Evolutionary conservation across 2,888 invertebrate genomes (phyloP).

Genomic region (Villa cingulata): DNA sequence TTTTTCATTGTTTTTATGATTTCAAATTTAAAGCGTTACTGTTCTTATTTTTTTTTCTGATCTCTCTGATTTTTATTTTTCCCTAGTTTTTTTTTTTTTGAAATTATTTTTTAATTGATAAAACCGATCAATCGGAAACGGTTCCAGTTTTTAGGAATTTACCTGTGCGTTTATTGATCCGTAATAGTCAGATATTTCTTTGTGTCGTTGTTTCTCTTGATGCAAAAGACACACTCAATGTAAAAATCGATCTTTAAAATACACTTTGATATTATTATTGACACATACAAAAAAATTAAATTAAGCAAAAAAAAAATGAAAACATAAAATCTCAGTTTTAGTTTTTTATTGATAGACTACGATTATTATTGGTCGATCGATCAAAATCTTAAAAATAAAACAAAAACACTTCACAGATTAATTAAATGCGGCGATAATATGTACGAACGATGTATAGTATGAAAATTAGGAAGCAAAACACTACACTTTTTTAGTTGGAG

Average conservation of each 20-base stretch:
- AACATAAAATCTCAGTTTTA: not conserved
- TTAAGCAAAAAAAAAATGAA: not conserved
- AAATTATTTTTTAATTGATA: slow-evolving; percentile 3
- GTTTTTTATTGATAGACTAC: not conserved
- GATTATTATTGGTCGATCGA: not conserved
- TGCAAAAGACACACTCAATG: too few species aligned
- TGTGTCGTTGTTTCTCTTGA: too few species aligned
- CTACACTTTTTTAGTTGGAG: too few species aligned
- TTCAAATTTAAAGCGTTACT: too few species aligned
- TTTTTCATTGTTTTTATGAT: too few species aligned
- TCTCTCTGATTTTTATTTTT: too few species aligned
- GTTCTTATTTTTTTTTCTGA: too few species aligned
- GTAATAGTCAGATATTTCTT: not conserved
- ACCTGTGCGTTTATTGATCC: slow-evolving; percentile 4
- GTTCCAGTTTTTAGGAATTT: not conserved
- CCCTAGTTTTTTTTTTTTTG: too few species aligned
- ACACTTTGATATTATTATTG: not conserved
- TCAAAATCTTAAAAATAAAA: not conserved
- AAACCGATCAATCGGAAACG: slow-evolving; percentile 8
- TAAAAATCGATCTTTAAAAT: not conserved
- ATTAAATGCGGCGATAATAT: not conserved
- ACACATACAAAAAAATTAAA: not conserved
- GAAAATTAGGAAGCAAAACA: too few species aligned
- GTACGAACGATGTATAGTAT: too few species aligned
- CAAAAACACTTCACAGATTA: too few species aligned